These are phyloP conservation scores for Rhodeus uyekii DNA, from an alignment of 2,797 vertebrate genomes.

Conservation along the genomic window DNA sequence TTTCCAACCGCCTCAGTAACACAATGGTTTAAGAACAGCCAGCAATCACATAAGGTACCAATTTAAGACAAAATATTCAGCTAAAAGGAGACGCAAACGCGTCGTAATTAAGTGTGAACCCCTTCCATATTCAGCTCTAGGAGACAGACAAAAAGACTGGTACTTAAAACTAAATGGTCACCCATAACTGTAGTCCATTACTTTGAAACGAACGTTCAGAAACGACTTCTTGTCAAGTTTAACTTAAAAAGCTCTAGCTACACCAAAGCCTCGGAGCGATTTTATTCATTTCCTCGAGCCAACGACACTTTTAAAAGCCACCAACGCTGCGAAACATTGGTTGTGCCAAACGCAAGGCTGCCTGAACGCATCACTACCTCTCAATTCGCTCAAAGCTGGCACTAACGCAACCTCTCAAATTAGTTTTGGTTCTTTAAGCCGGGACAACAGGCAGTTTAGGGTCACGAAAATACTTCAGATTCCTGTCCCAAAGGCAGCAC, in stretches of 20 bases:
- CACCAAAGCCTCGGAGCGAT: not conserved
- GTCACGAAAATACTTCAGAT: constrained; percentile 71
- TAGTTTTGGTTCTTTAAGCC: constrained; percentile 69
- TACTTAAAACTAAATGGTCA: not conserved
- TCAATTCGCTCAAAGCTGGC: constrained; percentile 51
- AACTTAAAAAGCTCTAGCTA: constrained; percentile 7
- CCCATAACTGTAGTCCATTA: not conserved
- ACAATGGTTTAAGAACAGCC: not conserved
- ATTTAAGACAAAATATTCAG: not conserved
- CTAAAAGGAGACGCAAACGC: not conserved
- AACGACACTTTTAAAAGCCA: constrained; percentile 23
- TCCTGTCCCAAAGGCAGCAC: constrained; percentile 57
- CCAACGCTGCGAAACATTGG: constrained; percentile 21
- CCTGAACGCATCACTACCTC: constrained; percentile 38
- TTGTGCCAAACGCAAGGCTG: constrained; percentile 36
- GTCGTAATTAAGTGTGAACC: not conserved
- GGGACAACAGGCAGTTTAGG: constrained; percentile 66
- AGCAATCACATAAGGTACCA: not conserved
- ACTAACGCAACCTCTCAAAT: constrained; percentile 62
- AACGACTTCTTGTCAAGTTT: not conserved
- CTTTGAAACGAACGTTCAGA: not conserved
- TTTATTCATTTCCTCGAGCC: not conserved
- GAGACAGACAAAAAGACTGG: not conserved
- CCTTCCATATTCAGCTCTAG: not conserved
- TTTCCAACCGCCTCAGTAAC: not conserved